Base-by-base conservation (phyloP, 2,113 vertebrate species). In the Carettochelys insculpta region DNA sequence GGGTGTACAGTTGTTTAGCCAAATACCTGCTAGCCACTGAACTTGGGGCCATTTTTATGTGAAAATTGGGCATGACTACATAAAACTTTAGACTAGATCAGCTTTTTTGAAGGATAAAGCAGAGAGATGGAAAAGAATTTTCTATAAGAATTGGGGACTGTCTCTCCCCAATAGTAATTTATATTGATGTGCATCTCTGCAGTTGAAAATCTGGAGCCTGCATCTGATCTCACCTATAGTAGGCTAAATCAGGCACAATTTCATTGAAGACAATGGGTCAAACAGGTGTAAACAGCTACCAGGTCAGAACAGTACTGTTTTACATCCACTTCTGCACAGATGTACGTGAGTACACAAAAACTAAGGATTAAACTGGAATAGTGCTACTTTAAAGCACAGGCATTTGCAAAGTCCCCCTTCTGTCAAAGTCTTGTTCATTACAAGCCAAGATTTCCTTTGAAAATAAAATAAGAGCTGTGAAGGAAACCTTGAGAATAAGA, bases 1-100 rank as follows among this genome's bases (percentile, higher is more conserved):
- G n/a, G n/a, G 54, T 22, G 17, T 0, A 0, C 25, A 43, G 20
- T 11, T 82, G 68, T 34, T 13, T 75, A 87, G 54, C 43, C 45
- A 48, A 17, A 0, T 11, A 7, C 29, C 76, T 80, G 45, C 43
- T 52, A 16, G 1, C 10, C 1, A 5, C 80, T 58, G 48, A 84
- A 88, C 61, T 31, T 0, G 1, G 45, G 6, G 12, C 13, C 0
- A 0, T 47, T 48, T 86, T 24, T 45, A 16, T 56, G 79, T 90
- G 82, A 73, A 29, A 51, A 52, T 78, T n/a, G 80, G 45, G 24
- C 17, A 53, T 34, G 80, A 1, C 19, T 76, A 41, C 38, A 25
- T 25, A 1, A 4, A 71, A 48, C 90, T 43, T 58, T 58, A 58
- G 73, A 53, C 9, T 80, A 78, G 43, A 89, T 22, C 22, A 17